Evolutionary conservation across 2,797 vertebrate species (phyloP).

Genomic region (Gymnoscopelus microlampas): DNA sequence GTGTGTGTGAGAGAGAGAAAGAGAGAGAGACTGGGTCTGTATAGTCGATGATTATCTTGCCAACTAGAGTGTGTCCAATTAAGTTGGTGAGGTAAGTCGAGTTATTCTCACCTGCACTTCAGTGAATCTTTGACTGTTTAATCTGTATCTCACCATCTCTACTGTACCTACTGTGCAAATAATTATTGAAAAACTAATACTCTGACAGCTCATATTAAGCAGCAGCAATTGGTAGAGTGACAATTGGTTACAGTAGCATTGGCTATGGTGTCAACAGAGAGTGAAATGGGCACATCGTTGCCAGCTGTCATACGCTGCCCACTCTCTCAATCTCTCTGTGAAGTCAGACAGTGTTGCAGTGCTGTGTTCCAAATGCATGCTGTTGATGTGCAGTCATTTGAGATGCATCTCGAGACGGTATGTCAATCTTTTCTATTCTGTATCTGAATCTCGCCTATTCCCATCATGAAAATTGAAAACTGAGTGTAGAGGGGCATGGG

Average conservation of each 20-base stretch:
- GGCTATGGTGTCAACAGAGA: slow-evolving; percentile 43
- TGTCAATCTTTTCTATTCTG: too few species aligned
- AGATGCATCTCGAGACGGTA: too few species aligned
- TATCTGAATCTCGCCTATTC: too few species aligned
- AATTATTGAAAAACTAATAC: slow-evolving; percentile 26
- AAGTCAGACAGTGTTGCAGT: slow-evolving; percentile 56
- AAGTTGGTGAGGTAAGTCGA: background rate
- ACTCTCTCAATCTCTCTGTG: slow-evolving; percentile 50
- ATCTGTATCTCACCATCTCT: slow-evolving; percentile 8
- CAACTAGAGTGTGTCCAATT: slow-evolving; percentile 22
- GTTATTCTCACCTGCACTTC: background rate
- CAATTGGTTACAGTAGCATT: slow-evolving; percentile 40
- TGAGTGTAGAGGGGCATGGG: too few species aligned
- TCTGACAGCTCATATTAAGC: slow-evolving; percentile 33
- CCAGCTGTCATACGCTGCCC: slow-evolving; percentile 61
- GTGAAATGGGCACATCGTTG: slow-evolving; percentile 53
- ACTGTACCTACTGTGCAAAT: background rate
- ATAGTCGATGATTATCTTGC: slow-evolving; percentile 29
- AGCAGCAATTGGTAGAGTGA: slow-evolving; percentile 33
- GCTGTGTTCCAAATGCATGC: slow-evolving; percentile 45
- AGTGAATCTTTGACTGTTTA: background rate
- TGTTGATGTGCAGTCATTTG: slow-evolving; percentile 40
- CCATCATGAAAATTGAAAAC: too few species aligned
- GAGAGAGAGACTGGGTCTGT: background rate
- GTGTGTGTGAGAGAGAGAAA: slow-evolving; percentile 1